Base-by-base conservation (phyloP, 2,797 vertebrate species). In the Sciaenops ocellatus region DNA sequence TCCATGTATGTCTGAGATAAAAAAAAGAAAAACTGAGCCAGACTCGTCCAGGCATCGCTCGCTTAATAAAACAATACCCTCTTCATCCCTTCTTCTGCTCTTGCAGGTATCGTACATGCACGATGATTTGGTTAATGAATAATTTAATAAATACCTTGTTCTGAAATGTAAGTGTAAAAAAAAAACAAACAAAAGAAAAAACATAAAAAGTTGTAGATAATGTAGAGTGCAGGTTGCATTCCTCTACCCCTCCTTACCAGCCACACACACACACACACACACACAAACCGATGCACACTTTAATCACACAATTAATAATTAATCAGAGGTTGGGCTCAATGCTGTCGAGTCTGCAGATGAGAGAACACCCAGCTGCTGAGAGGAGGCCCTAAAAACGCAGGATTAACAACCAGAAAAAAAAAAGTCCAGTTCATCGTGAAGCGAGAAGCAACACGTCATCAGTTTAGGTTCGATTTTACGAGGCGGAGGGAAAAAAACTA, bases 301-400 rank as follows among this genome's bases (percentile, higher is more conserved):
- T 92, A 92, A 93, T 92, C 91, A 89, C 88, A 83, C 89, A 84
- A 84, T 94, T 92, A 93, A 93, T 93, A 92, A 93, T 94, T 89
- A 85, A 93, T 92, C 88, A 82, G 87, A 88, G 88, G 88, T 79
- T 91, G 83, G 84, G 76, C 90, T 92, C 85, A 68, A 84, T 90
- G 87, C 83, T 92, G 93, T 92, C 74, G 89, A 90, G 89, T 92
- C 85, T 92, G 92, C 92, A 93, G 90, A 90, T 89, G 86, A 93
- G 90, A 83, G 86, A 92, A 85, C 83, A 78, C 68, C 87, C 85
- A 81, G 82, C 80, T 79, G 86, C 86, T 88, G 87, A 84, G 90
- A 76, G 60, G 73, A 38, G 47, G 82, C 48, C 84, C 67, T 64
- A 69, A 88, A 76, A 86, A 82, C 61, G 30, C 56, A 30, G 62